Base-by-base conservation (phyloP, 1,140 invertebrate species). In the Asobara japonica region DNA sequence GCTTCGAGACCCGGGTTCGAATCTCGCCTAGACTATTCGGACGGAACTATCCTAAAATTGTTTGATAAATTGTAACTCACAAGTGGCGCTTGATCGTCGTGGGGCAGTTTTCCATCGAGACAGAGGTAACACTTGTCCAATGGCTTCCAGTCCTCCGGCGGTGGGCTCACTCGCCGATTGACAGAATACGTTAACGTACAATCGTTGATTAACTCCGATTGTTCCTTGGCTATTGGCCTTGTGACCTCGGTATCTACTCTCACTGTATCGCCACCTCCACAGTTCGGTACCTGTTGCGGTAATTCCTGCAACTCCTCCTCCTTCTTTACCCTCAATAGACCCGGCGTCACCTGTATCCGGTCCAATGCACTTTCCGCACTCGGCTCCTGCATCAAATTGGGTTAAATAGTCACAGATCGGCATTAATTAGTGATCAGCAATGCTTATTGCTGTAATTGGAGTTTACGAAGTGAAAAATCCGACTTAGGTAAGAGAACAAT, bases 121-220 rank as follows among this genome's bases (percentile, higher is more conserved):
- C 95, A 96, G 87, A 95, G 95, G 89, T 93, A 93, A 88, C 95
- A 96, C 88, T 94, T 94, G 84, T 94, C 92, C 80, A 93, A 89
- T 76, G 94, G 94, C 85, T 92, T 92, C 94, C 94, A 96, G 86
- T 96, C 95, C 83, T 91, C 89, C 20, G 92, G 91, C 77, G 84
- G 84, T 76, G 88, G 84, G 77, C 89, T 90, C 76, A 85, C 76
- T 69, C 83, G 80, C 77, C 84, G 80, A 71, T 78, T 79, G 74
- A 73, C 77, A 69, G 84, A 20, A 62, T 67, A 76, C 69, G 68
- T 80, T 67, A 81, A 78, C 72, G 65, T 78, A 65, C 77, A 78
- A 65, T 78, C 80, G 67, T 45, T 74, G n/a, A 76, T 68, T 71
- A 69, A 73, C 29, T 71, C 61, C n/a, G 60, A 62, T 61, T 65